Evolutionary conservation across 2,888 invertebrate genomes (phyloP), one percentile per base, ranked within the genome.

Genomic region (Netelia fuscicornis): DNA sequence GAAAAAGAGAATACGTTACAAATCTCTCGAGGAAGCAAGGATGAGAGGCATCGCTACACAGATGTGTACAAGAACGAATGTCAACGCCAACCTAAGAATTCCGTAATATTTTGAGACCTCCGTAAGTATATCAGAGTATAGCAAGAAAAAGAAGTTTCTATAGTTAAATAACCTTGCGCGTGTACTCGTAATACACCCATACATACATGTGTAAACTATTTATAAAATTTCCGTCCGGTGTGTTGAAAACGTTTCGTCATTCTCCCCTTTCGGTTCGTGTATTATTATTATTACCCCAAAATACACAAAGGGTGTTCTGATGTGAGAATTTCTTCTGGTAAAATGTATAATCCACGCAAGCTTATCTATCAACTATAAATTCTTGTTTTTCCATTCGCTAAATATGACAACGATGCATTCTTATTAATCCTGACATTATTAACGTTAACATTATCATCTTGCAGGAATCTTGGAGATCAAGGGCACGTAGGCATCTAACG

Each of bases 111-210:
- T 90, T 48, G 67, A 86, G 86, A 87, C 65, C 72, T 60, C 81
- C 71, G 60, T 75, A 70, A 77, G 71, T 42, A 44, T 52, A 42
- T 54, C 54, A 70, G 62, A 62, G 60, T 76, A 79, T 56, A 56
- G 48, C 65, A 56, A 65, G 60, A 64, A 44, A 56, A 48, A 25
- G 13, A 20, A 20, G n/a, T 77, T 37, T 89, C 87, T 89, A 89
- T 88, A 89, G 89, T 89, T 88, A 87, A 88, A 88, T 85, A 91
- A 89, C 91, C 90, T 91, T 91, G 91, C 87, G 85, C 87, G 67
- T 20, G 87, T 87, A 87, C 78, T 86, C 87, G 87, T 87, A 88
- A 90, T 87, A 89, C 81, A 87, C 86, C 20, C 20, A 58, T 58
- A 58, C 58, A 58, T 20, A 58, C 17, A 9, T 17, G 52, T 72